Evolutionary conservation across 1,140 invertebrate species (phyloP).

Genomic region (Drosophila dunni): DNA sequence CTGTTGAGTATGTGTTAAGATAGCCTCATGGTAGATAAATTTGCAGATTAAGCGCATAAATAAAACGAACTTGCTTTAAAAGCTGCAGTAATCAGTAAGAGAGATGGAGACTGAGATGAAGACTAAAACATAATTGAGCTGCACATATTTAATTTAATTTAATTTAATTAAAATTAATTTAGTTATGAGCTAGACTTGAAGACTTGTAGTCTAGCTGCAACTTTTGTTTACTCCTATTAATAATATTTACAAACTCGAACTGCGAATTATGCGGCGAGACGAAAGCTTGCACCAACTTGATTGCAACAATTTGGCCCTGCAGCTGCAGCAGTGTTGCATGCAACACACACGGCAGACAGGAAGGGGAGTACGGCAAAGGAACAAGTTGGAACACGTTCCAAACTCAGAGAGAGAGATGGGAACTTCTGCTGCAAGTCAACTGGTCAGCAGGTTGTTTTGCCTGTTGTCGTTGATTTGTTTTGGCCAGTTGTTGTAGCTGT

Average conservation of each 20-base stretch:
- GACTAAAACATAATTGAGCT: constrained; percentile 35
- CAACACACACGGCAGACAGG: constrained; percentile 10
- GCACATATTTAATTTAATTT: constrained; percentile 62
- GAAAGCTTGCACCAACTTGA: constrained; percentile 66
- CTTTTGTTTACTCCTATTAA: constrained; percentile 59
- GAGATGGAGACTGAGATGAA: background rate
- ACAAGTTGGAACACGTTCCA: constrained; percentile 56
- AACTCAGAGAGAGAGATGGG: constrained; percentile 54
- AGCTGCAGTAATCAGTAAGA: constrained; percentile 10
- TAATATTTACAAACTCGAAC: constrained; percentile 61
- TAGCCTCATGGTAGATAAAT: constrained; percentile 40
- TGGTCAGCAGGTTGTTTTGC: constrained; percentile 73
- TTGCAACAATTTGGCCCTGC: constrained; percentile 56
- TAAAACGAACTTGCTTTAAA: constrained; percentile 30
- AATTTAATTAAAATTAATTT: constrained; percentile 6
- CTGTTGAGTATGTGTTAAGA: constrained; percentile 52
- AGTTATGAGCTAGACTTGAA: constrained; percentile 2
- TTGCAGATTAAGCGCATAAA: constrained; percentile 53
- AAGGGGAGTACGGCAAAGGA: background rate
- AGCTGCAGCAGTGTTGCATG: constrained; percentile 25
- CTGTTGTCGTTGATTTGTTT: constrained; percentile 70
- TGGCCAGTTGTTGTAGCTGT: constrained; percentile 48
- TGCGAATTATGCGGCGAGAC: constrained; percentile 65
- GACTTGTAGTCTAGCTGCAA: background rate
- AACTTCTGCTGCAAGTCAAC: constrained; percentile 36